These are phyloP conservation scores for Camptogramma bilineatum DNA, from an alignment of 2,888 invertebrate genomes.

Conservation along the genomic window DNA sequence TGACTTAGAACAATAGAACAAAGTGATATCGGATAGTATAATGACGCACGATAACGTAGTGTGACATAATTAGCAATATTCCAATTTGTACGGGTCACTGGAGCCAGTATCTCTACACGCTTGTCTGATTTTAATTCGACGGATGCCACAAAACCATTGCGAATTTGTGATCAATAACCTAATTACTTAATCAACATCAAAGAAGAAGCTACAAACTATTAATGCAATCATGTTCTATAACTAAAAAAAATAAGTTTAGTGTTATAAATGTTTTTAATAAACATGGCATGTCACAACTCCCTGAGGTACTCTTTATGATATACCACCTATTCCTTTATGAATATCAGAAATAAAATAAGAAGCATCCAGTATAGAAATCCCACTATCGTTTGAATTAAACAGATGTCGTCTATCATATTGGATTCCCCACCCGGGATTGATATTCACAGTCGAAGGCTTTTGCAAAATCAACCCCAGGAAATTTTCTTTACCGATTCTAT, in stretches of 20 bases:
- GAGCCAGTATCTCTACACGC: conserved; percentile 53
- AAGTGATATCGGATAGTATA: conserved; percentile 46
- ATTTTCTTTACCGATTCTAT: not conserved
- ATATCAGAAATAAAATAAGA: not conserved
- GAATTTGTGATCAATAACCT: conserved; percentile 17
- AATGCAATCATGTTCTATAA: not conserved
- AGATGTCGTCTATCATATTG: conserved; percentile 1
- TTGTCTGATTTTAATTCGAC: conserved; percentile 56
- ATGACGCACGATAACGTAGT: conserved; percentile 35
- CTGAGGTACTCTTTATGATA: not conserved
- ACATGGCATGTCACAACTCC: not conserved
- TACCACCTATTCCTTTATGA: not conserved
- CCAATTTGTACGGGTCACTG: conserved; percentile 56
- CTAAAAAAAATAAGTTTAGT: not conserved
- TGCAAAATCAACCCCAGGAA: not conserved
- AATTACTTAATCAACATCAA: not conserved
- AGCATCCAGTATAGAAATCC: not conserved
- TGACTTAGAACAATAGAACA: conserved; percentile 20
- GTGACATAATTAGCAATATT: conserved; percentile 44
- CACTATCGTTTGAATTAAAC: not conserved
- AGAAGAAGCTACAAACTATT: not conserved
- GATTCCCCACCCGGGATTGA: not conserved
- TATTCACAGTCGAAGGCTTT: not conserved
- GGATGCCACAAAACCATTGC: conserved; percentile 45
- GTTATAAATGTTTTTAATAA: not conserved